Percentiles rank a stretch among this genome's conserved stretches.
phyloP scores from a whole-genome alignment of 2,113 vertebrate species.

The Emydura subglobosa region DNA sequence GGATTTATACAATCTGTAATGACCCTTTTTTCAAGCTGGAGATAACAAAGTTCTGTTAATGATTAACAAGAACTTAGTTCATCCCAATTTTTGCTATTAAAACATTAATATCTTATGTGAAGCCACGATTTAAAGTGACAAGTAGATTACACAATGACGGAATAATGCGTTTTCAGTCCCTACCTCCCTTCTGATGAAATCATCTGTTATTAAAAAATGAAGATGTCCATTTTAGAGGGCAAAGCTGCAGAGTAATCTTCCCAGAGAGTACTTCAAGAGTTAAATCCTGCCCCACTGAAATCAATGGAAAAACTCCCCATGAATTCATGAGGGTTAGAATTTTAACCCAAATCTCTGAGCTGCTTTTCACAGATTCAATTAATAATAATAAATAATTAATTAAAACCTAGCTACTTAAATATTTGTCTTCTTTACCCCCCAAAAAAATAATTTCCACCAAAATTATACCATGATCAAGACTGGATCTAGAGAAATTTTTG shows the following conservation, averaged over 20 bases:
- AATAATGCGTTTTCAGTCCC: not conserved
- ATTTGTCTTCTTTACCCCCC: not conserved
- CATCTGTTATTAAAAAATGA: not conserved
- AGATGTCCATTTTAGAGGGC: not conserved
- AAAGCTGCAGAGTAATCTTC: no score
- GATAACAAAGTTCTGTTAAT: not conserved
- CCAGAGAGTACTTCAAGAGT: not conserved
- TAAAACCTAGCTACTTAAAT: not conserved
- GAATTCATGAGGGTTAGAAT: not conserved
- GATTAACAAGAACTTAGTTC: not conserved
- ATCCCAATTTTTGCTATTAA: not conserved
- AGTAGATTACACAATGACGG: accelerated
- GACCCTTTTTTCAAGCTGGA: not conserved
- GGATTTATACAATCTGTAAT: not conserved
- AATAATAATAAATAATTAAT: not conserved
- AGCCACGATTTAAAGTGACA: not conserved
- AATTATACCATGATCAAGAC: not conserved
- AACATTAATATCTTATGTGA: not conserved
- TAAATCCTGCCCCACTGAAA: not conserved
- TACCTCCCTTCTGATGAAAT: not conserved
- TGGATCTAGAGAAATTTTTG: not conserved
- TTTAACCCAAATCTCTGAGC: not conserved
- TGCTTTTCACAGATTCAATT: not conserved
- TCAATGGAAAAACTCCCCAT: not conserved
- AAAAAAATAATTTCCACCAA: not conserved